Evolutionary conservation across 2,113 vertebrate species (phyloP).

Genomic region (Syngnathus floridae): DNA sequence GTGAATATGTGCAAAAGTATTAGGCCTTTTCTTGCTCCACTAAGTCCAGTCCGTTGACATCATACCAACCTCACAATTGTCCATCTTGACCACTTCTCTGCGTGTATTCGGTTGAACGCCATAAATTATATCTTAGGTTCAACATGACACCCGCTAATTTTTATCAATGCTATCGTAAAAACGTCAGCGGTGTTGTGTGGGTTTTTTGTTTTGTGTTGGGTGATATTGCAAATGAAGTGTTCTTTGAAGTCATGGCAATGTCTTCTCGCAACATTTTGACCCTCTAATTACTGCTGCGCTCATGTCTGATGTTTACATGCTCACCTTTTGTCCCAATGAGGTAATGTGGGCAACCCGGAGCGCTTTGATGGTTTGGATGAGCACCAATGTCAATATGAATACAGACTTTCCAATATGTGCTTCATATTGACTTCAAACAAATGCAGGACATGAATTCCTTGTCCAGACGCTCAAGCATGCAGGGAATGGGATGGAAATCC

Average conservation of each 20-base stretch:
- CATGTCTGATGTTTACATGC: conserved; percentile 45
- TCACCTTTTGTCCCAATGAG: conserved; percentile 43
- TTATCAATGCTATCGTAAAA: conserved; percentile 43
- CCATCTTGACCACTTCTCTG: not conserved
- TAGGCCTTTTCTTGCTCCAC: conserved; percentile 42
- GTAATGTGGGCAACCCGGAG: conserved; percentile 32
- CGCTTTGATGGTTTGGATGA: conserved; percentile 61
- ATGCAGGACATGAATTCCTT: conserved; percentile 48
- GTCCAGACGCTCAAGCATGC: conserved; percentile 64
- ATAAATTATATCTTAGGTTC: conserved; percentile 28
- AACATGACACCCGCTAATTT: conserved; percentile 28
- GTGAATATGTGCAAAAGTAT: conserved; percentile 69
- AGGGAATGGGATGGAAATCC: conserved; percentile 63
- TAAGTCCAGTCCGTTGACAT: conserved; percentile 45
- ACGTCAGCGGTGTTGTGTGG: conserved; percentile 38
- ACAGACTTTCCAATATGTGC: conserved; percentile 62
- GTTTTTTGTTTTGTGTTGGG: conserved; percentile 49
- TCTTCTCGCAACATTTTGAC: conserved; percentile 47
- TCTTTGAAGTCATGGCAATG: conserved; percentile 55
- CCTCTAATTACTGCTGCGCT: conserved; percentile 55
- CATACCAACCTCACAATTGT: conserved; percentile 36
- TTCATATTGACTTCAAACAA: conserved; percentile 60
- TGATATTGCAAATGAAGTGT: conserved; percentile 51
- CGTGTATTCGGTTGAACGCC: not conserved
- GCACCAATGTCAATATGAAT: conserved; percentile 62